Base-by-base conservation (phyloP, 1,140 invertebrate species). In the Neodiprion lecontei region DNA sequence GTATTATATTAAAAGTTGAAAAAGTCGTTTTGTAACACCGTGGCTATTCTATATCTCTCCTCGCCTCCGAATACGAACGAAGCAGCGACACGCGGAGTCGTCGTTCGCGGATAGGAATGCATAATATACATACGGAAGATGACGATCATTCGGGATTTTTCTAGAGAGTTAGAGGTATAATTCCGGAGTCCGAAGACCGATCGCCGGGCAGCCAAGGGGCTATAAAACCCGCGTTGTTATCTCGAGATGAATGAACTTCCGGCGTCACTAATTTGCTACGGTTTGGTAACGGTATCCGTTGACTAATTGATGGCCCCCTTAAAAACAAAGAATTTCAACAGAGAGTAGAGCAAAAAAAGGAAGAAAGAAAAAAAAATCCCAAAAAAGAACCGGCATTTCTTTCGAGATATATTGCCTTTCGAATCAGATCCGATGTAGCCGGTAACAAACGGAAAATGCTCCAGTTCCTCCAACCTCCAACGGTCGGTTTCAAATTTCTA, bases 401-500 rank as follows among this genome's bases (percentile, higher is more conserved):
- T 40, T 61, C 53, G 53, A 61, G 53, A 61, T 61, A 61, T 61
- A 61, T 61, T 12, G 53, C 11, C n/a, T 61, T 61, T 61, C 9
- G 53, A 61, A 61, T 61, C 53, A 61, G 53, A 61, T 61, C 53
- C 53, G n/a, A 61, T 61, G 53, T 61, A 61, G 53, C 53, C n/a
- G 53, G n/a, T 14, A 61, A 61, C 53, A 61, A 61, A 61, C 53
- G 53, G 53, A 12, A 12, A 61, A 40, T 40, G 5, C 28, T 40
- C 28, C 28, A 40, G 28, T 40, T 40, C 28, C 17, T 21, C 17
- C 28, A 5, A 40, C 28, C 28, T 40, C 28, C 5, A 61, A 61
- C 53, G 53, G 53, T 61, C 53, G 53, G 53, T 61, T 61, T 61
- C 53, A 61, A 61, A 61, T 61, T 61, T 61, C 53, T 61, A 40